phyloP scores from a whole-genome alignment of 2,888 invertebrate species.

The Dryobota labecula region DNA sequence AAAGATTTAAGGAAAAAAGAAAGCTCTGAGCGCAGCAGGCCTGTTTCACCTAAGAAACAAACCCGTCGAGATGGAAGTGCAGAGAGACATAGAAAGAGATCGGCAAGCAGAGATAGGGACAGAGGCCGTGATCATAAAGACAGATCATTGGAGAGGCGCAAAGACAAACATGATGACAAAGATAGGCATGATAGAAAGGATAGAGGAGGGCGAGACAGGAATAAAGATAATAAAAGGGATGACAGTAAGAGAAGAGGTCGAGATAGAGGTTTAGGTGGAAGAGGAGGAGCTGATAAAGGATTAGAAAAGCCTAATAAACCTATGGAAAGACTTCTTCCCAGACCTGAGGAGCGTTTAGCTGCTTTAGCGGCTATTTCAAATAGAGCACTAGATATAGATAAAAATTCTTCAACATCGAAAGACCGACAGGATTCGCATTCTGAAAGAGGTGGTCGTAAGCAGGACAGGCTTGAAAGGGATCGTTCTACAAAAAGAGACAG shows the following conservation, averaged over 20 bases:
- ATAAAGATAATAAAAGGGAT: slow-evolving; percentile 87
- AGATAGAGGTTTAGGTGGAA: slow-evolving; percentile 86
- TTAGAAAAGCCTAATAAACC: slow-evolving; percentile 91
- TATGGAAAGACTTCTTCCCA: slow-evolving; percentile 91
- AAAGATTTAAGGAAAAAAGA: slow-evolving; percentile 87
- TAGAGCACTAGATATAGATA: slow-evolving; percentile 84
- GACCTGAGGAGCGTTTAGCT: slow-evolving; percentile 92
- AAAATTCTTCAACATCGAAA: slow-evolving; percentile 86
- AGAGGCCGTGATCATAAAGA: slow-evolving; percentile 89
- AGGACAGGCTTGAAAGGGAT: slow-evolving; percentile 88
- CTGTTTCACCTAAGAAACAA: slow-evolving; percentile 88
- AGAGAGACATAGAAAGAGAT: slow-evolving; percentile 85
- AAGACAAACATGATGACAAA: slow-evolving; percentile 90
- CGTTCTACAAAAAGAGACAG: slow-evolving; percentile 88
- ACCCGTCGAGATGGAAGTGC: slow-evolving; percentile 82
- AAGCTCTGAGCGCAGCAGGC: slow-evolving; percentile 87
- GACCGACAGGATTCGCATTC: slow-evolving; percentile 87
- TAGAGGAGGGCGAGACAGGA: slow-evolving; percentile 92
- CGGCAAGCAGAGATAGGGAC: slow-evolving; percentile 87
- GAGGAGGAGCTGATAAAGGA: slow-evolving; percentile 87
- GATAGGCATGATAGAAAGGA: slow-evolving; percentile 93
- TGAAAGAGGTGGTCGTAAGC: slow-evolving; percentile 87
- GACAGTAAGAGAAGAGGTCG: slow-evolving; percentile 89
- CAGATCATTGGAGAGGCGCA: slow-evolving; percentile 86
- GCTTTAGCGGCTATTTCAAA: slow-evolving; percentile 90